phyloP scores from a whole-genome alignment of 2,113 vertebrate species.

The Nothobranchius furzeri region DNA sequence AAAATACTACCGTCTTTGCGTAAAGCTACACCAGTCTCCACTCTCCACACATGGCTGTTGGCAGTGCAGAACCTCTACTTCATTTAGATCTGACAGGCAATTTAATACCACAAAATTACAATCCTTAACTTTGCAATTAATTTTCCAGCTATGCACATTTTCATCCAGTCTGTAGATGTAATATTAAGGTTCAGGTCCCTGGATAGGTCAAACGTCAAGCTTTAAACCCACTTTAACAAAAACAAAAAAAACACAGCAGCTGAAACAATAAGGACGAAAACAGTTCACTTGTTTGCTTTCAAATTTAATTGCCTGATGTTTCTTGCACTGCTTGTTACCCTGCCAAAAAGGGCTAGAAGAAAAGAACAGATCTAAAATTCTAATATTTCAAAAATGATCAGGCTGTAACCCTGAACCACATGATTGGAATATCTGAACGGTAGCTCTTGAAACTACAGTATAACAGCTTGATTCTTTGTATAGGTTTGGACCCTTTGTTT shows the following conservation, averaged over 20 bases:
- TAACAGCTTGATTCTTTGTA: no score
- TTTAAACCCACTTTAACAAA: constrained; percentile 57
- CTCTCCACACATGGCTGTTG: constrained; percentile 74
- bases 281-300: constrained; percentile 32
- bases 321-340: constrained; percentile 16
- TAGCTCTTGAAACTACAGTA: neutral
- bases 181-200: constrained; percentile 67
- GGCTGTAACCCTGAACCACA: neutral
- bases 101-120: constrained; percentile 82
- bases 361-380: constrained; percentile 4
- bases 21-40: constrained; percentile 73
- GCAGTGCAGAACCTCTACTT: constrained; percentile 77
- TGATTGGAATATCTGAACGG: neutral
- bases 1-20: constrained; percentile 69
- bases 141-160: constrained; percentile 77
- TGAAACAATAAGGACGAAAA: constrained; percentile 44
- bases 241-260: constrained; percentile 31
- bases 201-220: constrained; percentile 63
- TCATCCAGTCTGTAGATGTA: constrained; percentile 69
- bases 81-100: constrained; percentile 80
- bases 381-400: neutral
- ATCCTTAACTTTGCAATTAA: constrained; percentile 80
- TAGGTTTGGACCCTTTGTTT: no score
- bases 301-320: constrained; percentile 15
- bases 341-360: constrained; percentile 13